Percentiles rank a stretch among this genome's conserved stretches.
Conservation (phyloP, 1,140 invertebrate species). For the Asobara japonica region DNA sequence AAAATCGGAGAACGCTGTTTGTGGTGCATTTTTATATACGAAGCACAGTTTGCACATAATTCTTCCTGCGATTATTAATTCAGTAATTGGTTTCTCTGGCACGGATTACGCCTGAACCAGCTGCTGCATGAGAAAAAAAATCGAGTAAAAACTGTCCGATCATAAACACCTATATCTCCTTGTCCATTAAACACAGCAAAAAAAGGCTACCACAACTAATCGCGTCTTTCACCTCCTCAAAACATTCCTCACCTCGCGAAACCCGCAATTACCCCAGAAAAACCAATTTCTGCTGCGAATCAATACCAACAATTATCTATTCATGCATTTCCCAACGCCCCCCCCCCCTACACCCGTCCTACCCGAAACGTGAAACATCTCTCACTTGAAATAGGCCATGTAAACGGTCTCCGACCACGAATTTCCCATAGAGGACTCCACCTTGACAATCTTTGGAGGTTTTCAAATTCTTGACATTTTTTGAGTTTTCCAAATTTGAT, state of each 20-base stretch:
- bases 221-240: not conserved
- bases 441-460: too few species aligned
- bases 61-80: too few species aligned
- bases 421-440: not conserved
- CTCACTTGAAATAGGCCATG: not conserved
- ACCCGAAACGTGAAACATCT: too few species aligned
- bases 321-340: not conserved
- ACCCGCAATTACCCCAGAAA: not conserved
- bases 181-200: not conserved
- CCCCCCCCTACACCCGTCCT: too few species aligned
- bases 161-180: not conserved
- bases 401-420: not conserved
- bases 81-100: too few species aligned
- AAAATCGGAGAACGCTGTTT: too few species aligned
- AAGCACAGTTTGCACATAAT: too few species aligned
- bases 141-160: not conserved
- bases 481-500: too few species aligned
- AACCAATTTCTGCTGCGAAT: not conserved
- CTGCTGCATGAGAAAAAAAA: too few species aligned
- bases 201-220: not conserved
- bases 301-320: not conserved
- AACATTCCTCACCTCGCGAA: not conserved
- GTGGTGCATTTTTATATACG: too few species aligned
- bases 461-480: too few species aligned
- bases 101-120: too few species aligned